Base-by-base conservation (phyloP, 2,888 invertebrate species). In the Drosophila mercatorum region DNA sequence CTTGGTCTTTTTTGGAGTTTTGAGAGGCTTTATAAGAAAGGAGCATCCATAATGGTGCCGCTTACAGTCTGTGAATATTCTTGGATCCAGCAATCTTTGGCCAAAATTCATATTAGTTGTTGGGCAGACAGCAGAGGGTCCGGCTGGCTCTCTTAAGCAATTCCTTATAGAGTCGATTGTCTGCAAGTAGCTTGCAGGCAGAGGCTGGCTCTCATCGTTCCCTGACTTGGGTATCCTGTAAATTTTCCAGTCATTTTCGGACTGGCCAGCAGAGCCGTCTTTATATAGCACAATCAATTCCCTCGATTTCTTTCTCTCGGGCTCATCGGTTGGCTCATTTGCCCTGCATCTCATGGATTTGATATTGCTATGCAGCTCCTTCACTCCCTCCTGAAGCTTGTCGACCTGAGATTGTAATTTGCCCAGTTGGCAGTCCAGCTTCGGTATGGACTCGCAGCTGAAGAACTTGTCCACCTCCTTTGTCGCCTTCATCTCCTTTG, bases 391-490 rank as follows among this genome's bases (percentile, higher is more conserved):
- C 40, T 68, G 40, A 10, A 70, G 49, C 17, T 7, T n/a, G 3
- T 44, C 22, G 10, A 68, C 26, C 26, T 40, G 34, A 10, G 6
- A 28, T 11, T 12, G 17, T 0, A 66, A 46, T 55, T 22, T 40
- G 11, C 14, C 38, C 1, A 67, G 3, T 46, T 53, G 22, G 7
- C 11, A 12, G 5, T 38, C 22, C 10, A 67, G 0, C 5, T 5
- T 31, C 8, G 53, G 53, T 8, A 66, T 40, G 3, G n/a, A 26
- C 2, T 46, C 52, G 31, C 53, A 53, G n/a, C 44, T 66, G 2
- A 12, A 22, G 14, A 17, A 40, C 14, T 26, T 34, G 1, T 34
- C 53, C 22, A 38, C 7, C 4, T 53, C 52, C 2, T 34, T 17
- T 3, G 2, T 7, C 12, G 41, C 41, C 0, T 34, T 17, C 4